Base-by-base conservation (phyloP, 2,113 vertebrate genomes). In the Acrocephalus arundinaceus region DNA sequence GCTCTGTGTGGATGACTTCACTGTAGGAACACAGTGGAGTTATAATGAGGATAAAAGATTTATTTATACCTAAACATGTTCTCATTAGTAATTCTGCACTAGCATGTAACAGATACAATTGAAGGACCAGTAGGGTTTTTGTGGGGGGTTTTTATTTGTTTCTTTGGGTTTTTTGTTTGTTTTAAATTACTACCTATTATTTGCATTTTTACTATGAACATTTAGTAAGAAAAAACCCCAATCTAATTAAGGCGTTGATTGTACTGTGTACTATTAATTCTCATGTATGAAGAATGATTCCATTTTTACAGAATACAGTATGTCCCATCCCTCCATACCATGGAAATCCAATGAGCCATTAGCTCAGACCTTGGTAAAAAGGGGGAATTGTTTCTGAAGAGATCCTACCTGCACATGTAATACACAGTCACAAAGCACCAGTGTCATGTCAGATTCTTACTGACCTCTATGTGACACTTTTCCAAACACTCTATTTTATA, bases 11-110 rank as follows among this genome's bases (percentile, higher is more conserved):
- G 91, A 97, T 96, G 75, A 85, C 93, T 95, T 94, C 97, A 94
- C 89, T 97, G 58, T 88, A 72, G n/a, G 79, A 86, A 92, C 84
- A 95, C 45, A 92, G 82, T 74, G 63, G 85, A 93, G 71, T 91
- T 89, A 96, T 77, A 81, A 95, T 87, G 91, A 87, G 91, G 91
- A 96, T 92, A 77, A 96, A 90, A 96, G 94, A 96, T 90, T 92
- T 96, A 97, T 97, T 97, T 96, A 94, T 95, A 95, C 65, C 49
- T 90, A 96, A 96, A 96, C 84, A 96, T 48, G 35, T 73, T 90
- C 90, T 95, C 86, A 93, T 96, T 89, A 96, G 86, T 82, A 96
- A 94, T 93, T 93, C 95, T 92, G 67, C 55, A 83, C 62, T 74
- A 92, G 73, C 45, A 63, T 71, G 80, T 85, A 93, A 76, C 66